A percentile compares a stretch with the other conserved stretches of the same genome.
phyloP scores from a whole-genome alignment of 2,888 invertebrate species.

The Junonia oenone region DNA sequence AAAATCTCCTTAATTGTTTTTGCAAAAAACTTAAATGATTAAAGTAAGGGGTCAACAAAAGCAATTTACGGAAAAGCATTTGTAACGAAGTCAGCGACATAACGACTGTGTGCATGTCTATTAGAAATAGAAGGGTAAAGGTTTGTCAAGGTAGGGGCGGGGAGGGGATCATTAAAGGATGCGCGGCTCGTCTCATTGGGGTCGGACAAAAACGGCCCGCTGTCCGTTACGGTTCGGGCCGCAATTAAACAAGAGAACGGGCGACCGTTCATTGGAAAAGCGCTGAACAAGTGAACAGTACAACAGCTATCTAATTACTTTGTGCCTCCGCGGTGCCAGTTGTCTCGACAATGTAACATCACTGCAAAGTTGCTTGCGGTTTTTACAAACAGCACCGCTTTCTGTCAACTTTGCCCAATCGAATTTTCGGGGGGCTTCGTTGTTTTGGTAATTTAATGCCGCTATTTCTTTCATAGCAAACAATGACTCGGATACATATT shows the following conservation, averaged over 20 bases:
- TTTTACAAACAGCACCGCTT: constrained; percentile 52
- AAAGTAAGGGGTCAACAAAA: neutral
- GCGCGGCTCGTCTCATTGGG: constrained; percentile 60
- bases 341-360: constrained; percentile 55
- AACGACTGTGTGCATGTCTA: constrained; percentile 23
- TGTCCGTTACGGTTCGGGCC: constrained; percentile 64
- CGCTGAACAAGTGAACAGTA: constrained; percentile 68
- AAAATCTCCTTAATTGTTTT: neutral
- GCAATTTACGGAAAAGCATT: constrained; percentile 11
- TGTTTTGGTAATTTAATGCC: constrained; percentile 26
- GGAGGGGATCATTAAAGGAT: constrained; percentile 58
- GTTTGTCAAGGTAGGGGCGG: constrained; percentile 32
- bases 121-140: constrained; percentile 25
- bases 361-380: constrained; percentile 60
- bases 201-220: constrained; percentile 63
- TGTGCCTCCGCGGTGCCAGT: constrained; percentile 49
- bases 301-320: constrained; percentile 71
- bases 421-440: constrained; percentile 32
- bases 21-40: neutral
- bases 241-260: constrained; percentile 68
- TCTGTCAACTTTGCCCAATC: constrained; percentile 45
- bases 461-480: constrained; percentile 19
- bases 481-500: constrained; percentile 2
- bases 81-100: constrained; percentile 13
- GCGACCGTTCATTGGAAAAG: constrained; percentile 61